phyloP scores from a whole-genome alignment of 2,888 invertebrate genomes.

The Temnothorax unifasciatus region DNA sequence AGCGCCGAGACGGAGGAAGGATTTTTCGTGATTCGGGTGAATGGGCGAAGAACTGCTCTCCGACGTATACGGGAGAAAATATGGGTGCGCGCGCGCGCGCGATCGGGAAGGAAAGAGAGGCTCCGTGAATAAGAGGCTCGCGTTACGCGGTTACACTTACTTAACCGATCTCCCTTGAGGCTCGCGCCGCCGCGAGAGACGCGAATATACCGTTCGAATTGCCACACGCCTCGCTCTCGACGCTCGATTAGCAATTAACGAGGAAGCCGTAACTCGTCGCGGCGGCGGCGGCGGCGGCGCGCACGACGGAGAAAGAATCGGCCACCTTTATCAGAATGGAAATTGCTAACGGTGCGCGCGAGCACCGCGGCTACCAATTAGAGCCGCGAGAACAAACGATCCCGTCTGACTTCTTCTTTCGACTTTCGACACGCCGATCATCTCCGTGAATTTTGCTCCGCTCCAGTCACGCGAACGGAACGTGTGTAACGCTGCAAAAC shows the following conservation, averaged over 20 bases:
- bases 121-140: slow-evolving; percentile 52
- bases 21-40: slow-evolving; percentile 86
- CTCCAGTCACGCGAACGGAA: slow-evolving; percentile 50
- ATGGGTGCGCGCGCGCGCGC: slow-evolving; percentile 30
- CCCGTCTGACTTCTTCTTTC: slow-evolving; percentile 79
- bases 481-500: slow-evolving; percentile 25
- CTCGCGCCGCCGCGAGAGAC: slow-evolving; percentile 36
- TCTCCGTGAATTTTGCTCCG: slow-evolving; percentile 65
- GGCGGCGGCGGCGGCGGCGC: not conserved
- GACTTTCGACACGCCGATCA: slow-evolving; percentile 61
- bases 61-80: slow-evolving; percentile 59
- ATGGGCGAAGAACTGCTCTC: slow-evolving; percentile 78
- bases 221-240: slow-evolving; percentile 62
- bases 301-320: slow-evolving; percentile 64
- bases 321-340: slow-evolving; percentile 83
- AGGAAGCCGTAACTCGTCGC: slow-evolving; percentile 81
- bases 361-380: slow-evolving; percentile 81
- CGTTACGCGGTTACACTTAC: slow-evolving; percentile 51
- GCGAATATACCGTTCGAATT: slow-evolving; percentile 64
- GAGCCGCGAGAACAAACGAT: slow-evolving; percentile 83
- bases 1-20: slow-evolving; percentile 47
- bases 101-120: slow-evolving; percentile 37
- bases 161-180: slow-evolving; percentile 38
- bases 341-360: slow-evolving; percentile 83
- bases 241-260: slow-evolving; percentile 83